A percentile compares a stretch with the other conserved stretches of the same genome.
phyloP scores from a whole-genome alignment of 2,113 vertebrate species.

The Toxotes chatareus region DNA sequence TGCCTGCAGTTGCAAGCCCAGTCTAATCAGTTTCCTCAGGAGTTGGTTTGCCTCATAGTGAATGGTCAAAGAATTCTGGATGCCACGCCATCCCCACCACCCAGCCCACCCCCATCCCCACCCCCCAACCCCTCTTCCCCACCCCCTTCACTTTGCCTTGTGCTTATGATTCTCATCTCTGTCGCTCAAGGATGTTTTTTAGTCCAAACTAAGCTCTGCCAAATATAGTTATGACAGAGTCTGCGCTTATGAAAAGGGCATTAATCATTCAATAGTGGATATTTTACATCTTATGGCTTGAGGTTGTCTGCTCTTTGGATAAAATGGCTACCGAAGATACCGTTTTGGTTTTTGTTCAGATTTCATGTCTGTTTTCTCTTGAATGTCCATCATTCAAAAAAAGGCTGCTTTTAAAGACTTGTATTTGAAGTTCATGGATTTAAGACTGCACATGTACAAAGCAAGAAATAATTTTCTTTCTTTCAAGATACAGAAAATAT shows the following conservation, averaged over 20 bases:
- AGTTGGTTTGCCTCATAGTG: slow-evolving; percentile 48
- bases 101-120: too few relatives aligned
- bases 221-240: slow-evolving; percentile 27
- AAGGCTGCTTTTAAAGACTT: too few relatives aligned
- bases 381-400: neutral
- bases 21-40: slow-evolving; percentile 62
- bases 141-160: neutral
- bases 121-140: too few relatives aligned
- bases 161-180: slow-evolving; percentile 32
- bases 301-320: slow-evolving; percentile 11
- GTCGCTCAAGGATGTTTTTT: slow-evolving; percentile 26
- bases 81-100: neutral
- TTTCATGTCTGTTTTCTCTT: slow-evolving; percentile 14
- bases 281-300: slow-evolving; percentile 22
- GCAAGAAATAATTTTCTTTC: too few relatives aligned
- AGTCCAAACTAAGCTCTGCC: neutral
- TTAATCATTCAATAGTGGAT: slow-evolving; percentile 46
- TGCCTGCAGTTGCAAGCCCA: slow-evolving; percentile 48
- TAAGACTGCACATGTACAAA: too few relatives aligned
- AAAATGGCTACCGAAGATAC: slow-evolving; percentile 7
- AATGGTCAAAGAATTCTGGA: slow-evolving; percentile 39
- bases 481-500: too few relatives aligned
- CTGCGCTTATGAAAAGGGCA: slow-evolving; percentile 31
- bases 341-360: neutral
- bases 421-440: too few relatives aligned